phyloP scores from a whole-genome alignment of 2,797 vertebrate genomes.

The Sebastes vulpes region DNA sequence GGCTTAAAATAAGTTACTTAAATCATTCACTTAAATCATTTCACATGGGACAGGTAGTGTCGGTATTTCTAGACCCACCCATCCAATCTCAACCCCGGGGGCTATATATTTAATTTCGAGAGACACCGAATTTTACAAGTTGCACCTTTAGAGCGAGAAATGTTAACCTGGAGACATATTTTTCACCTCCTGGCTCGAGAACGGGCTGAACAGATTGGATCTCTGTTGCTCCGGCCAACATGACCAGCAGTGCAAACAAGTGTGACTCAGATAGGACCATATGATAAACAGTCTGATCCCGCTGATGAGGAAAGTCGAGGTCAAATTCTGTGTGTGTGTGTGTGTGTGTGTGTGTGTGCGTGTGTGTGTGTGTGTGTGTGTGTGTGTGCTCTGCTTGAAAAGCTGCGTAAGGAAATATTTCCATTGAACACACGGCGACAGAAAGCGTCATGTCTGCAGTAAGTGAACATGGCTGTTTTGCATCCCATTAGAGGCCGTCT shows the following conservation, averaged over 20 bases:
- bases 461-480: conserved; percentile 16
- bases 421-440: not conserved
- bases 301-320: conserved; percentile 44
- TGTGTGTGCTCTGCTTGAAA: not conserved
- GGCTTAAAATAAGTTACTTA: too few relatives aligned
- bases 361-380: not conserved
- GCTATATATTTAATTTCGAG: not conserved
- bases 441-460: conserved; percentile 27
- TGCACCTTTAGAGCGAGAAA: not conserved
- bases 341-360: conserved; percentile 1
- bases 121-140: not conserved
- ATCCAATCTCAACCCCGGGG: not conserved
- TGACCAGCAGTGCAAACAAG: conserved; percentile 45
- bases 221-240: conserved; percentile 30
- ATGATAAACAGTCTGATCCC: conserved; percentile 44
- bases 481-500: conserved; percentile 22
- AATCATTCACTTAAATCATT: too few relatives aligned
- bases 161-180: not conserved
- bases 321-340: conserved; percentile 12
- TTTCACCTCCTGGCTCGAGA: conserved; percentile 7
- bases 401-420: conserved; percentile 26
- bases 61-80: too few relatives aligned
- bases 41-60: too few relatives aligned
- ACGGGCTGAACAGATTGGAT: conserved; percentile 39
- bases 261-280: conserved; percentile 48